Percentiles rank a stretch among this genome's conserved stretches.
phyloP scores from a whole-genome alignment of 1,140 invertebrate species.

The Drosophila grimshawi region DNA sequence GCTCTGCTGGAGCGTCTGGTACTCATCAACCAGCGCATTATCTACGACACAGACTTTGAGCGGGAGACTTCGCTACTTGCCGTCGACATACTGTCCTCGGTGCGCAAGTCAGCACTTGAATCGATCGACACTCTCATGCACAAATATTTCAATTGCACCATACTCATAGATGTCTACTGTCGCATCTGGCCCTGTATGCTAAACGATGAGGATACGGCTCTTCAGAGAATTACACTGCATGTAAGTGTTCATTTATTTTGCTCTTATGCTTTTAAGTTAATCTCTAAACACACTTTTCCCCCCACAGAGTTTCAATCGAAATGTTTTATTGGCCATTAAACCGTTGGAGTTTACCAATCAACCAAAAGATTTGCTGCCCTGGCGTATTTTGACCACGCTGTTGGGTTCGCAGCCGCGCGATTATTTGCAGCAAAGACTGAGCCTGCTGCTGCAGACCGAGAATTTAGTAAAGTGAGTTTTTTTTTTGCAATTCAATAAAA shows the following conservation, averaged over 20 bases:
- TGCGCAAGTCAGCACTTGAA: conserved; percentile 66
- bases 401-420: conserved; percentile 61
- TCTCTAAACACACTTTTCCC: neutral
- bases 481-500: neutral
- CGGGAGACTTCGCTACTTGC: conserved; percentile 53
- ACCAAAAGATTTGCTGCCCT: conserved; percentile 76
- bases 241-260: conserved; percentile 27
- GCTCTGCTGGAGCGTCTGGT: conserved; percentile 71
- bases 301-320: conserved; percentile 69
- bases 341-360: conserved; percentile 72
- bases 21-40: conserved; percentile 69
- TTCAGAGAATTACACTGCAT: conserved; percentile 67
- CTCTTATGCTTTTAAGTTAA: neutral
- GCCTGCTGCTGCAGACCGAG: conserved; percentile 50
- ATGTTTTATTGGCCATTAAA: conserved; percentile 63
- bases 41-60: conserved; percentile 79
- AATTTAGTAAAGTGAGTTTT: conserved; percentile 51
- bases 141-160: conserved; percentile 66
- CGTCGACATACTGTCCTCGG: conserved; percentile 63
- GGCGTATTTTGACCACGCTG: conserved; percentile 75
- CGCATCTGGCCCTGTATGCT: conserved; percentile 70
- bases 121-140: conserved; percentile 66
- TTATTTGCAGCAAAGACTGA: conserved; percentile 66
- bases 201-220: conserved; percentile 64
- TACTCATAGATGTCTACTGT: conserved; percentile 74